phyloP scores from a whole-genome alignment of 2,113 vertebrate species.

The Oophaga pumilio region DNA sequence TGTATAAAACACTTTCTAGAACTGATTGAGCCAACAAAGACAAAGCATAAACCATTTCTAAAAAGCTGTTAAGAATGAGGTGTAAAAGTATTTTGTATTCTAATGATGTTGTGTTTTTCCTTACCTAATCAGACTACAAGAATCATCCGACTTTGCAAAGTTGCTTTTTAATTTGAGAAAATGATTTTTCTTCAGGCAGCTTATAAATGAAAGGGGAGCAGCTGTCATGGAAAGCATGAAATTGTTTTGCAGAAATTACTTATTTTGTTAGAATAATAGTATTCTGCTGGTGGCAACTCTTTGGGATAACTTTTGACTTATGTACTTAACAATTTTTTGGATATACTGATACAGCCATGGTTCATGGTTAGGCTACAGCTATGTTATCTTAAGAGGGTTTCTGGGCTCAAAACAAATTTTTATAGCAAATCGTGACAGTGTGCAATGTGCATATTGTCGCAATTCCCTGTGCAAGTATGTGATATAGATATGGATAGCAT shows the following conservation, averaged over 20 bases:
- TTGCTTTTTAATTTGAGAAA: slow-evolving; percentile 41
- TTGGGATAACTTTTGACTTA: not conserved
- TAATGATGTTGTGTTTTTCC: slow-evolving; percentile 18
- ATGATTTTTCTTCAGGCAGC: slow-evolving; percentile 24
- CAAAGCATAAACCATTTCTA: not conserved
- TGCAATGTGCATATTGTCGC: no score
- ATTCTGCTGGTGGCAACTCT: not conserved
- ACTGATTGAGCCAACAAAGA: not conserved
- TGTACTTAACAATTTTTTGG: not conserved
- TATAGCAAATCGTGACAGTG: no score
- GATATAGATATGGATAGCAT: no score
- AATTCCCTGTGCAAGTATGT: no score
- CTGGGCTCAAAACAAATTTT: no score
- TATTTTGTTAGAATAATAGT: slow-evolving; percentile 12
- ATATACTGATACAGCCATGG: not conserved
- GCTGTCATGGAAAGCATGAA: slow-evolving; percentile 35
- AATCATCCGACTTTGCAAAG: slow-evolving; percentile 10
- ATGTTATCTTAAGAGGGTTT: not conserved
- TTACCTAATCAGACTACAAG: slow-evolving; percentile 24
- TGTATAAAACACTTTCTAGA: not conserved
- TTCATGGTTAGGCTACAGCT: not conserved
- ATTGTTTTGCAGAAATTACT: slow-evolving; percentile 29
- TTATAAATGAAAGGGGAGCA: slow-evolving; percentile 45
- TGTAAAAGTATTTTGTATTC: not conserved
- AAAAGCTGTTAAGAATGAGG: not conserved